A percentile compares a stretch with the other conserved stretches of the same genome.
Conservation (phyloP, 2,113 vertebrate genomes). For the Proterorhinus semilunaris region DNA sequence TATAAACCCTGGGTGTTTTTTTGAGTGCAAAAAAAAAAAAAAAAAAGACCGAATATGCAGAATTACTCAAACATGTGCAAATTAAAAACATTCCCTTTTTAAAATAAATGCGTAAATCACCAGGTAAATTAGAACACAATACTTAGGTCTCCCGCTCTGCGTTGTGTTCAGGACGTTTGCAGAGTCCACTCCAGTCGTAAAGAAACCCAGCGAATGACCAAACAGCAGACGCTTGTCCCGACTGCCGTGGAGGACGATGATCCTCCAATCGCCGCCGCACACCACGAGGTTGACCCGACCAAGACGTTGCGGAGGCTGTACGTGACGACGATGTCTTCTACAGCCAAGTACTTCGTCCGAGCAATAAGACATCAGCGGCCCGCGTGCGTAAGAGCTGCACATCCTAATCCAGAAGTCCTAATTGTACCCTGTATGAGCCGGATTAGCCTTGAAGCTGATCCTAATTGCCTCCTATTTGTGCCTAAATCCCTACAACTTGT, state of each 20-base stretch:
- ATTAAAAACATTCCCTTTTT: too few relatives aligned
- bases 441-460: constrained; percentile 14
- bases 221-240: constrained; percentile 7
- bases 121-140: too few relatives aligned
- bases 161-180: constrained; percentile 40
- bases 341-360: constrained; percentile 3
- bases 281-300: constrained; percentile 8
- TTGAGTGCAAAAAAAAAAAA: too few relatives aligned
- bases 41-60: too few relatives aligned
- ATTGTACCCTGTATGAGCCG: constrained; percentile 6
- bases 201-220: constrained; percentile 57
- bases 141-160: background rate
- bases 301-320: constrained; percentile 13
- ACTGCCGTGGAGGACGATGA: constrained; percentile 23
- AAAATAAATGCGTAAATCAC: too few relatives aligned
- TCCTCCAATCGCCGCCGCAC: constrained; percentile 4
- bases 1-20: too few relatives aligned
- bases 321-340: constrained; percentile 24
- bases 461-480: constrained; percentile 29
- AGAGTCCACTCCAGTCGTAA: constrained; percentile 58
- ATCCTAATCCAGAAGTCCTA: constrained; percentile 18
- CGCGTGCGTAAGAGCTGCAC: background rate
- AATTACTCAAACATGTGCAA: too few relatives aligned
- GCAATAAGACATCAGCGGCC: constrained; percentile 7
- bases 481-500: constrained; percentile 45